Base-by-base conservation (phyloP, 2,888 invertebrate genomes). In the Athrips mouffetella region DNA sequence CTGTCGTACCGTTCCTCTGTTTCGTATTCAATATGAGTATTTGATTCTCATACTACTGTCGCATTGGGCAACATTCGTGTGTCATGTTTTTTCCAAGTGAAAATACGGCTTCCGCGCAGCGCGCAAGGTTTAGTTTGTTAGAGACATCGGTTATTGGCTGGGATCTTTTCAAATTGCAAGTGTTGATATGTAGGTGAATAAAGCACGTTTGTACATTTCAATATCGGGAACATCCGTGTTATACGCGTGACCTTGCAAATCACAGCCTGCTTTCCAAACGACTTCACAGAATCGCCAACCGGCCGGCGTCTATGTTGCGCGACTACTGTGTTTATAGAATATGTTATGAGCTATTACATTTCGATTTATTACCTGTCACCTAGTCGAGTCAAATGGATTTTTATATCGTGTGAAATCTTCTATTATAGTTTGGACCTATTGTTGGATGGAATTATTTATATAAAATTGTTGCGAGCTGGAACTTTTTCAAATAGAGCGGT, bases 181-280 rank as follows among this genome's bases (percentile, higher is more conserved):
- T 78, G 78, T 76, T 81, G 78, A 86, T 86, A 87, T 84, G 86
- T 87, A 84, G 88, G 87, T 87, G 86, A 87, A 86, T 87, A 87
- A 87, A 87, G 85, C 85, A 87, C 80, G 87, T 83, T 82, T 86
- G 78, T 85, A 84, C 86, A 87, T 87, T 87, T 82, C 85, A 87
- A 88, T 87, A 87, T 87, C 85, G 86, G 83, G 86, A 86, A 88
- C 87, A 88, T 88, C 88, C 88, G 88, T 87, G 87, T 87, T 86
- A 87, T 87, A 80, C 84, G 82, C 83, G 86, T 87, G 88, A 88
- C 88, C 88, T 88, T 88, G 88, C 87, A 88, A 87, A 87, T 87
- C 87, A 87, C 87, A 85, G 82, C 83, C 87, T 85, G 87, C 87
- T 88, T 88, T 88, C 87, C 84, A 87, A 88, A 87, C 86, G 81